Evolutionary conservation across 2,888 invertebrate species (phyloP), one percentile per base, ranked within the genome.

Genomic region (Mythimna impura): DNA sequence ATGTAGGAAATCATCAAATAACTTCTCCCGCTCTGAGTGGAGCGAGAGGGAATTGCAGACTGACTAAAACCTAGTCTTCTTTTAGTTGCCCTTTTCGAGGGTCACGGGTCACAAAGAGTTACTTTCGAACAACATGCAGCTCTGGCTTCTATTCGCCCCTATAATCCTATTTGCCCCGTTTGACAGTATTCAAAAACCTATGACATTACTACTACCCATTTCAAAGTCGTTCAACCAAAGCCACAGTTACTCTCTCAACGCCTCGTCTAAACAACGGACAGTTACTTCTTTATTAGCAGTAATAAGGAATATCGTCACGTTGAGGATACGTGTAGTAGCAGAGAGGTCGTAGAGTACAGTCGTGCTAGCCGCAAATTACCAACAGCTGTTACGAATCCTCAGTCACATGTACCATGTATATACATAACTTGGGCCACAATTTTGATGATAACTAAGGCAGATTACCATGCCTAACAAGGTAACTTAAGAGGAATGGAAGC

Each of bases 361-460:
- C 54, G 68, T 65, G 66, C 54, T 67, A 10, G 3, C 81, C 76
- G 66, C 84, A 79, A 82, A 83, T 83, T 86, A 71, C 70, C 47
- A 17, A 20, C 85, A 85, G 77, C 73, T 86, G 84, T 79, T 83
- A 62, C 43, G 71, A 34, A 54, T n/a, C 43, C 25, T 54, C 47
- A 57, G 62, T 76, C 54, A 66, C 62, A 68, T 55, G 57, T 70
- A 58, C 5, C 34, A 58, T 4, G 34, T 34, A 73, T 52, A 34
- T 66, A 55, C 43, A 14, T 43, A 43, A 60, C 36, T 36, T 66
- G 22, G 57, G 60, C 55, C 12, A 60, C 36, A 62, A 63, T 70
- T 80, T 66, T 43, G 65, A n/a, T 34, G 22, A 36, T 30, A 47
- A 47, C 20, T 52, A 36, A 7, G 6, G 40, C 20, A 40, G 3